A percentile compares a stretch with the other conserved stretches of the same genome.
phyloP scores from a whole-genome alignment of 2,113 vertebrate genomes.

The Chiloscyllium plagiosum region DNA sequence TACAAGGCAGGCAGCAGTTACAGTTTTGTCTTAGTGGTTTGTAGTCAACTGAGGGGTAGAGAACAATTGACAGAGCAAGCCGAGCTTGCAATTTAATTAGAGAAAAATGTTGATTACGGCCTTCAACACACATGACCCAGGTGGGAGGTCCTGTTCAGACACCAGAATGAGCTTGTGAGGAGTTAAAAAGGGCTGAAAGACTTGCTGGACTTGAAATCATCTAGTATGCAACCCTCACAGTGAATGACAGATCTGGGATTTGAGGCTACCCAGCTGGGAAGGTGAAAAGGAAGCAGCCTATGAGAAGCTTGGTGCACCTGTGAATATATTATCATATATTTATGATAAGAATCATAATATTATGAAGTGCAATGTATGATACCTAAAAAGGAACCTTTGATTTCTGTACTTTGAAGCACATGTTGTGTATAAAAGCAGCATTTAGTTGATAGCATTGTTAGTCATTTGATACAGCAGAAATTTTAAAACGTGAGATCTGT shows the following conservation, averaged over 20 bases:
- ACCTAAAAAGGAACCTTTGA: neutral
- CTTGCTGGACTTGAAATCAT: neutral
- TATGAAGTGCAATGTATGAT: neutral
- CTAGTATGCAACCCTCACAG: neutral
- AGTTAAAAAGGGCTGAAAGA: neutral
- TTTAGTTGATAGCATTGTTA: neutral
- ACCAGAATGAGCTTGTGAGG: neutral
- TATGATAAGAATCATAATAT: neutral
- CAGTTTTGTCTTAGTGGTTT: no score
- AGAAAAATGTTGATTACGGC: neutral
- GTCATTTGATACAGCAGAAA: neutral
- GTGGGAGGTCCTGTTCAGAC: neutral
- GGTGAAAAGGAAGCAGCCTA: neutral
- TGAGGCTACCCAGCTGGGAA: neutral
- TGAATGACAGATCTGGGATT: neutral
- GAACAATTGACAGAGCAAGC: neutral
- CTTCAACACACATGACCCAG: neutral
- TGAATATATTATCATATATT: neutral
- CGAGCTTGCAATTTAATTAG: neutral
- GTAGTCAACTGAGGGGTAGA: no score
- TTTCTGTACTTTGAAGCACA: neutral
- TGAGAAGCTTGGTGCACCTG: neutral
- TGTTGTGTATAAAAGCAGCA: no score
- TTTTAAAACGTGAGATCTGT: neutral
- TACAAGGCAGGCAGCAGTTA: no score